phyloP scores from a whole-genome alignment of 2,888 invertebrate species.

The Drosophila histrio region DNA sequence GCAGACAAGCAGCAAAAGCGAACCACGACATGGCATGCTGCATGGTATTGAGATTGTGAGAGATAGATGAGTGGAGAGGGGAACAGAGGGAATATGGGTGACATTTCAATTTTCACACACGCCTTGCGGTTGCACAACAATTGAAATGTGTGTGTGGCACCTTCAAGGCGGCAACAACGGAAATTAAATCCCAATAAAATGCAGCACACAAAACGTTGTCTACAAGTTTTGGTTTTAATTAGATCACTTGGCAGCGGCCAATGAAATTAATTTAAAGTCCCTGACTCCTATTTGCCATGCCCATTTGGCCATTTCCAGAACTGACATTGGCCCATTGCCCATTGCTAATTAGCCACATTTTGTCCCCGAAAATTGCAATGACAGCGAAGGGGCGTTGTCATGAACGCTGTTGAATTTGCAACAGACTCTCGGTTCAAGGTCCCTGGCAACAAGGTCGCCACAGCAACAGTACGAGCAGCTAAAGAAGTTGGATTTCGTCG shows the following conservation, averaged over 20 bases:
- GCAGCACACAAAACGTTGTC: slow-evolving; percentile 22
- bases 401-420: slow-evolving; percentile 20
- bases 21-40: slow-evolving; percentile 49
- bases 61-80: not conserved
- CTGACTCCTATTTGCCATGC: slow-evolving; percentile 17
- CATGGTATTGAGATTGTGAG: slow-evolving; percentile 8
- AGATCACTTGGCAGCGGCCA: slow-evolving; percentile 23
- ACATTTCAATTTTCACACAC: slow-evolving; percentile 72
- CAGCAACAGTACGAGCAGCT: not conserved
- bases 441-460: slow-evolving; percentile 46
- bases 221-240: slow-evolving; percentile 37
- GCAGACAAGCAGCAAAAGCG: slow-evolving; percentile 66
- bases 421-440: slow-evolving; percentile 57
- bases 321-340: slow-evolving; percentile 20
- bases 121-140: slow-evolving; percentile 48
- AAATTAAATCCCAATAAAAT: slow-evolving; percentile 73
- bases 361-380: slow-evolving; percentile 42
- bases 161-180: slow-evolving; percentile 53
- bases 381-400: slow-evolving; percentile 60
- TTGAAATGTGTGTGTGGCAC: slow-evolving; percentile 29
- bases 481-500: slow-evolving; percentile 6
- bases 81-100: slow-evolving; percentile 16
- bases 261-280: slow-evolving; percentile 46
- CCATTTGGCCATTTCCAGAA: slow-evolving; percentile 5
- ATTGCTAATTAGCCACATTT: slow-evolving; percentile 49